A percentile compares a stretch with the other conserved stretches of the same genome.
phyloP scores from a whole-genome alignment of 2,888 invertebrate species.

The Drosophila anomelani region DNA sequence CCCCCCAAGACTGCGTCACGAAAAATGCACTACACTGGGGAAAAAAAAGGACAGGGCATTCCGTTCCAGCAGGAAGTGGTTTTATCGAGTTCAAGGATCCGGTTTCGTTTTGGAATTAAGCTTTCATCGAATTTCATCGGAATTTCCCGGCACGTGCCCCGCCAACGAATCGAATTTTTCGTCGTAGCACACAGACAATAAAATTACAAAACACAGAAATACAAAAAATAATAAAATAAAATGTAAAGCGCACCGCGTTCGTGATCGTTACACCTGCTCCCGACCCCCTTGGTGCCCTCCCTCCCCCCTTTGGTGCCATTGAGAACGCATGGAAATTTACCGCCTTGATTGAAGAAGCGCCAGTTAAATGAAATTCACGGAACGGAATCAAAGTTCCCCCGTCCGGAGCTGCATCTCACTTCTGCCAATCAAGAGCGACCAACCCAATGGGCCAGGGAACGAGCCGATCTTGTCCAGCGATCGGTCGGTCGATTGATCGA shows the following conservation, averaged over 20 bases:
- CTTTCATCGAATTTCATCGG: background rate
- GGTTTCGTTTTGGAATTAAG: slow-evolving; percentile 45
- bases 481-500: slow-evolving; percentile 42
- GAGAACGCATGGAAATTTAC: slow-evolving; percentile 55
- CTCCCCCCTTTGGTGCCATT: background rate
- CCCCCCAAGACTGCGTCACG: slow-evolving; percentile 25
- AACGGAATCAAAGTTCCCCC: slow-evolving; percentile 45
- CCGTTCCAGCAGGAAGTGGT: slow-evolving; percentile 33
- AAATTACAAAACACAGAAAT: background rate
- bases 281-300: background rate
- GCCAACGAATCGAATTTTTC: slow-evolving; percentile 55
- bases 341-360: slow-evolving; percentile 63
- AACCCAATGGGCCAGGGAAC: background rate
- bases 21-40: slow-evolving; percentile 2
- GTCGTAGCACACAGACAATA: slow-evolving; percentile 22
- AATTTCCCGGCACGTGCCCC: slow-evolving; percentile 58
- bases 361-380: slow-evolving; percentile 69
- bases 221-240: slow-evolving; percentile 10
- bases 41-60: background rate
- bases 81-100: slow-evolving; percentile 61
- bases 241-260: slow-evolving; percentile 49
- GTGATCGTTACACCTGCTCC: slow-evolving; percentile 60
- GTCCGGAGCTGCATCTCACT: slow-evolving; percentile 41
- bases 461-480: slow-evolving; percentile 17
- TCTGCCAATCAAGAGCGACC: slow-evolving; percentile 29